Base-by-base conservation (phyloP, 2,797 vertebrate species). In the Phrynocephalus vlangalii region DNA sequence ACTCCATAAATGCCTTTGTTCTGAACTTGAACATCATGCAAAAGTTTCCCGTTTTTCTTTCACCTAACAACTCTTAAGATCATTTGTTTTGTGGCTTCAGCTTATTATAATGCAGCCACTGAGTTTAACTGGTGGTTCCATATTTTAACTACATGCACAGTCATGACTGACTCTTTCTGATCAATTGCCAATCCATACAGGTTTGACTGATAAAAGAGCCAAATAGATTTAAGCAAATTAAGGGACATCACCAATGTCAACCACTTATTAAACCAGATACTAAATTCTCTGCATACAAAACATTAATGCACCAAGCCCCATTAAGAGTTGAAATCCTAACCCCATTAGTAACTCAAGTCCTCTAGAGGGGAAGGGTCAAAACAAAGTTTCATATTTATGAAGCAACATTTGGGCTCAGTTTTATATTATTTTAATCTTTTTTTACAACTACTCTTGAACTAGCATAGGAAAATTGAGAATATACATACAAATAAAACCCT, bases 1-100 rank as follows among this genome's bases (percentile, higher is more conserved):
- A 95, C 98, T 98, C 98, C 95, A 97, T 98, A 97, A 85, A 97
- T 98, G 99, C 97, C 99, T 99, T 99, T 99, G 98, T 99, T 99
- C 98, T 99, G 98, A 99, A 99, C 98, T 99, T 99, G 98, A 99
- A 98, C 97, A 98, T 95, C 94, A 96, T 94, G 96, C 94, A 96
- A 96, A 98, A 98, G 95, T 97, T 99, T 97, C 96, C 95, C 38
- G 94, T 96, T 95, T 44, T 96, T 94, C 97, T 96, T 94, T 97
- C 96, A 96, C 97, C 97, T 96, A 90, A 91, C 20, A 18, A 94
- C 94, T 95, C 90, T 71, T 95, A 94, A 96, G 94, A 95, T 95
- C 95, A 94, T 95, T 95, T 94, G 92, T 94, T 95, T 94, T 95
- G 89, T 90, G 86, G 90, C 87, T 90, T 91, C 83, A 88, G 95